Conservation (phyloP, 2,888 invertebrate species). For the Deilephila elpenor region DNA sequence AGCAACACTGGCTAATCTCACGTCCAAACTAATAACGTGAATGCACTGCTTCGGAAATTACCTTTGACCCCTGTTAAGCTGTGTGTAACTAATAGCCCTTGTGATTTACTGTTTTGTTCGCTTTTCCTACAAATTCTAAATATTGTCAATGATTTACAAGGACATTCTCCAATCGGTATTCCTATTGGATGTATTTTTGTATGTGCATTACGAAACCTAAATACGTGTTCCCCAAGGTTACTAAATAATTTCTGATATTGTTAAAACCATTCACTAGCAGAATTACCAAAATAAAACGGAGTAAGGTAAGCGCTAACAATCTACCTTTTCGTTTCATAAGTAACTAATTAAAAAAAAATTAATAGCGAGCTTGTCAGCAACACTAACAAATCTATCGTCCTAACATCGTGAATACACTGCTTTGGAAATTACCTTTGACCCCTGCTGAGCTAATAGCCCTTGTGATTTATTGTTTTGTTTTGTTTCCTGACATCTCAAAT, state of each 20-base stretch:
- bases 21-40: constrained; percentile 1
- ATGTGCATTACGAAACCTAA: too few relatives aligned
- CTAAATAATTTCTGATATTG: too few relatives aligned
- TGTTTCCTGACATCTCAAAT: background rate
- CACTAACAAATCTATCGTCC: too few relatives aligned
- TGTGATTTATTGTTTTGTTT: background rate
- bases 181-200: too few relatives aligned
- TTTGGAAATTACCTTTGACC: background rate
- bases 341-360: constrained; percentile 26
- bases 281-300: too few relatives aligned
- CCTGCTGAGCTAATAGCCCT: background rate
- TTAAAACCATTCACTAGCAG: too few relatives aligned
- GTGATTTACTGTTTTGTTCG: background rate
- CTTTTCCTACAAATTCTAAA: background rate
- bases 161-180: too few relatives aligned
- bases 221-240: too few relatives aligned
- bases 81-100: background rate
- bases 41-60: constrained; percentile 5
- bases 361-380: too few relatives aligned
- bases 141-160: too few relatives aligned
- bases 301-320: too few relatives aligned
- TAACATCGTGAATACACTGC: background rate
- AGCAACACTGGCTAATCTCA: constrained; percentile 17
- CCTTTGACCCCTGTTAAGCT: background rate
- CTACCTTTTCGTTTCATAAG: constrained; percentile 21